Percentiles rank a stretch among this genome's conserved stretches.
Evolutionary conservation across 2,888 invertebrate genomes (phyloP).

Genomic region (Calameuta filiformis): DNA sequence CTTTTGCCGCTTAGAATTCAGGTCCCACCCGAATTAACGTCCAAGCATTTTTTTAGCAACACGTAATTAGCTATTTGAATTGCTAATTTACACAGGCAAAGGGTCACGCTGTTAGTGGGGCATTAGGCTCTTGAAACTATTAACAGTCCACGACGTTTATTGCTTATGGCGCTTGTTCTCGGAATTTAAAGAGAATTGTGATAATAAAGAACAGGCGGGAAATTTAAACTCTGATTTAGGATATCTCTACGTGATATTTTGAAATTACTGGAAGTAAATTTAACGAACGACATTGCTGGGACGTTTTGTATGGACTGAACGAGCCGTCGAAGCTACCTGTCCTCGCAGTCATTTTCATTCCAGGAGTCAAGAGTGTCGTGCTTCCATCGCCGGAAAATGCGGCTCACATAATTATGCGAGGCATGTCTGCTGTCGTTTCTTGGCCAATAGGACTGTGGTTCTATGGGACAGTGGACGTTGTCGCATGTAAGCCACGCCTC

Average conservation of each 20-base stretch:
- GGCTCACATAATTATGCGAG: constrained; percentile 62
- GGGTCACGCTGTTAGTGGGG: constrained; percentile 55
- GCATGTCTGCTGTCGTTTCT: constrained; percentile 60
- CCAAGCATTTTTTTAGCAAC: constrained; percentile 12
- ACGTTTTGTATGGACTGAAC: too few relatives aligned
- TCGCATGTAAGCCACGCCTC: constrained; percentile 64
- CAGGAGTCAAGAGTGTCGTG: too few relatives aligned
- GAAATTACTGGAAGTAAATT: too few relatives aligned
- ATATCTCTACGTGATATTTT: too few relatives aligned
- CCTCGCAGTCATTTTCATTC: too few relatives aligned
- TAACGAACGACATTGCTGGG: too few relatives aligned
- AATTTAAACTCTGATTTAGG: too few relatives aligned
- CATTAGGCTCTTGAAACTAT: constrained; percentile 44
- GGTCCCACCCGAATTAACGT: background rate
- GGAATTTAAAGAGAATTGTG: too few relatives aligned
- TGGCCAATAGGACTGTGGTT: constrained; percentile 65
- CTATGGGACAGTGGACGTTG: constrained; percentile 60
- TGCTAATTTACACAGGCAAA: constrained; percentile 47
- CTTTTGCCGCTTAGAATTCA: background rate
- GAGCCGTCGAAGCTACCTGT: too few relatives aligned
- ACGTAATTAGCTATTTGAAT: constrained; percentile 51
- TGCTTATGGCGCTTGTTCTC: too few relatives aligned
- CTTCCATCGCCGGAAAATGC: constrained; percentile 30
- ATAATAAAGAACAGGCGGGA: too few relatives aligned
- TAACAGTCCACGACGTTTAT: too few relatives aligned